These are phyloP conservation scores for Asbolus verrucosus DNA, from an alignment of 1,140 invertebrate species.

Conservation along the genomic window DNA sequence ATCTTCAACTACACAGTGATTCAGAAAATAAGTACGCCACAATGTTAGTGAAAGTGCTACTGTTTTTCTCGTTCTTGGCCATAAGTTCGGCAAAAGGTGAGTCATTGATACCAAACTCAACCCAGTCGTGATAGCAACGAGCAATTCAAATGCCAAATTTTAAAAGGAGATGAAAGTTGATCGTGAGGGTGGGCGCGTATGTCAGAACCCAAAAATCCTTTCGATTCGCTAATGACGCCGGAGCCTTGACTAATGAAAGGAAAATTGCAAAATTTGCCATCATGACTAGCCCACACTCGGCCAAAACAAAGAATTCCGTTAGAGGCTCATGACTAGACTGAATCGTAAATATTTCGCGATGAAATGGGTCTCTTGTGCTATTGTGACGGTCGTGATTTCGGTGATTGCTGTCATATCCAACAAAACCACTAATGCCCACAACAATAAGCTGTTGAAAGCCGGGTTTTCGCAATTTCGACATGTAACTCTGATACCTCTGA, in stretches of 20 bases:
- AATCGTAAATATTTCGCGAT: background rate
- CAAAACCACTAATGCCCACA: slow-evolving; percentile 1
- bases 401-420: slow-evolving; percentile 21
- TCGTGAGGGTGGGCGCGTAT: background rate
- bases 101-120: too few species aligned
- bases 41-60: slow-evolving; percentile 41
- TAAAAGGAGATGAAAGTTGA: background rate
- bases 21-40: background rate
- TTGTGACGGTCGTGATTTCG: slow-evolving; percentile 19
- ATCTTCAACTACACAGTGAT: slow-evolving; percentile 1
- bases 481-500: background rate
- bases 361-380: slow-evolving; percentile 18
- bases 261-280: background rate
- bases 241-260: background rate
- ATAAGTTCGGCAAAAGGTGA: slow-evolving; percentile 35
- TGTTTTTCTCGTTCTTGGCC: slow-evolving; percentile 23
- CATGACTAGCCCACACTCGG: background rate
- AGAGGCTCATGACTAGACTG: slow-evolving; percentile 11
- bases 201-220: too few species aligned
- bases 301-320: slow-evolving; percentile 10
- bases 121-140: too few species aligned
- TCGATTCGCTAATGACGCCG: too few species aligned
- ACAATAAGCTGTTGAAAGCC: background rate
- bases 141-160: background rate
- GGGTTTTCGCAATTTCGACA: slow-evolving; percentile 13